Conservation (phyloP, 2,797 vertebrate genomes). For the Hylomyscus alleni region DNA sequence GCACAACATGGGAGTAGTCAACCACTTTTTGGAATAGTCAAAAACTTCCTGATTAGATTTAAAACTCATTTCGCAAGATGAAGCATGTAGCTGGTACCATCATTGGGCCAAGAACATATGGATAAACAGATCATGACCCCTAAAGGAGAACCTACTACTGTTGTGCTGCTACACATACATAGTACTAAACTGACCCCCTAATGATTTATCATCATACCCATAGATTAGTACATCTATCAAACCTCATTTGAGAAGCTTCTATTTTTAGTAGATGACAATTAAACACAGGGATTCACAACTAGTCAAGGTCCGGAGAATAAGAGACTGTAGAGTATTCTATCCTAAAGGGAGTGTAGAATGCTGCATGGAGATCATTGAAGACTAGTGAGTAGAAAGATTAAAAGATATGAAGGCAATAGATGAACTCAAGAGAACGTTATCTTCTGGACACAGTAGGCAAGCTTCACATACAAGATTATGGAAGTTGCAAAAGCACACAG, state of each 20-base stretch:
- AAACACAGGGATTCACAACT: not conserved
- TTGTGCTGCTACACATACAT: not conserved
- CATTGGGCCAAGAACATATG: not conserved
- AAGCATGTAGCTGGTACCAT: not conserved
- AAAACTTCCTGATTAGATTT: not conserved
- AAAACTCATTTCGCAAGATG: not conserved
- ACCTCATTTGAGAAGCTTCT: not conserved
- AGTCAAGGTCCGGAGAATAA: not conserved
- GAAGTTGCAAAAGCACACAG: not conserved
- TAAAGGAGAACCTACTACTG: not conserved
- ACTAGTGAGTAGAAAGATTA: not conserved
- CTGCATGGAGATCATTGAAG: not conserved
- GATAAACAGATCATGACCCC: too few species aligned
- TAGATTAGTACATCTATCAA: not conserved
- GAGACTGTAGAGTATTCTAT: not conserved
- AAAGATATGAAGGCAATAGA: not conserved
- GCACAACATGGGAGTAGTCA: not conserved
- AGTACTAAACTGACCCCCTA: not conserved
- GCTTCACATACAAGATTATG: not conserved
- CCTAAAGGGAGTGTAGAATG: not conserved
- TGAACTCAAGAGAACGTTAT: too few species aligned
- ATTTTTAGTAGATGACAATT: not conserved
- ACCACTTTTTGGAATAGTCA: not conserved
- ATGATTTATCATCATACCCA: not conserved
- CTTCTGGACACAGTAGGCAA: not conserved